Percentiles rank a stretch among this genome's conserved stretches.
Evolutionary conservation across 2,113 vertebrate genomes (phyloP).

Genomic region (Tiliqua scincoides): DNA sequence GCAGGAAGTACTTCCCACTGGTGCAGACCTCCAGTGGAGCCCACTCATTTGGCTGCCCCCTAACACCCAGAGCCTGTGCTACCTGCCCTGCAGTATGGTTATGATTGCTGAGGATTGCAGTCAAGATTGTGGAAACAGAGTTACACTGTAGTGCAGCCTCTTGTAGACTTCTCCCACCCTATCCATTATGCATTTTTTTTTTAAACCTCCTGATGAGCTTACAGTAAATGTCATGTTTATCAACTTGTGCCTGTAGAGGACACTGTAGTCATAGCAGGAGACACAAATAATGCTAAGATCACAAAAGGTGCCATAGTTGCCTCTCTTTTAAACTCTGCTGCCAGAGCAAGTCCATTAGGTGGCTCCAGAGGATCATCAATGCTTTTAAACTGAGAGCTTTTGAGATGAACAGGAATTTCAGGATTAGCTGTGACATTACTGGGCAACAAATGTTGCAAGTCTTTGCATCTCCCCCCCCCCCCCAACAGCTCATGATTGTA

Average conservation of each 20-base stretch:
- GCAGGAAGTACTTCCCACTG: no score
- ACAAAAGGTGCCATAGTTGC: no score
- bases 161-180: no score
- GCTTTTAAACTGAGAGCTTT: neutral
- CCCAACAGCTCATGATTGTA: neutral
- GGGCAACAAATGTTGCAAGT: neutral
- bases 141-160: no score
- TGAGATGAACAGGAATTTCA: neutral
- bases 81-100: no score
- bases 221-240: no score
- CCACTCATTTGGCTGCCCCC: no score
- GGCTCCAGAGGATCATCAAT: neutral
- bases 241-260: neutral
- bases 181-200: neutral
- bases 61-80: no score
- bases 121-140: no score
- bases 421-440: neutral
- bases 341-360: neutral
- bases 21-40: no score
- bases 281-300: neutral
- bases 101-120: no score
- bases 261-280: neutral
- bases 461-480: neutral
- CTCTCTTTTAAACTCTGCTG: neutral
- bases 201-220: no score